Evolutionary conservation across 1,140 invertebrate species (phyloP), one percentile per base, ranked within the genome.

Genomic region (Mesaphorura yosii): DNA sequence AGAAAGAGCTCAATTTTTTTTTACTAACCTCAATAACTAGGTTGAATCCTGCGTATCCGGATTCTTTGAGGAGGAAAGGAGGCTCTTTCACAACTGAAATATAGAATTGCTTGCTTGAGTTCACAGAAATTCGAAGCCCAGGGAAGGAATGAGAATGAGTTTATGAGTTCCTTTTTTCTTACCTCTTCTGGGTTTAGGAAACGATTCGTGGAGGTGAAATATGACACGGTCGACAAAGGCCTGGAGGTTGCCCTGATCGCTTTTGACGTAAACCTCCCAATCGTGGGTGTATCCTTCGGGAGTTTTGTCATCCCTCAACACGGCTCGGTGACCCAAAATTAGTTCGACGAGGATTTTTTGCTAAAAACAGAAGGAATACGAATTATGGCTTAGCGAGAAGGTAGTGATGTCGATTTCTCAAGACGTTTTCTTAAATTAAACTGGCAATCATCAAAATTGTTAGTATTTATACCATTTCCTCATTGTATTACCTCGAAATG

Each of bases 261-360:
- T 90, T 60, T 84, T 75, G 3, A 97, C 86, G 75, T 86, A 96
- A n/a, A 96, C 82, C 69, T 89, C 87, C 93, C 93, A 97, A 68
- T 96, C 91, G 73, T 97, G 93, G 58, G 92, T 96, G 65, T 88
- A 94, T 15, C 87, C 89, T 69, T 91, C 84, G 17, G 78, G 76
- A 7, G 87, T 90, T 55, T 76, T 78, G 66, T 85, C 83, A 17
- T 77, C 77, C 64, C 83, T 78, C 56, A 91, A 71, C 44, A 77
- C 77, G 55, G 91, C 86, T 66, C 80, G 77, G 69, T 97, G 91
- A 29, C 91, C 91, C 67, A 94, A 83, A 75, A 94, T 89, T 65
- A 96, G 78, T 65, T 81, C 83, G 52, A 94, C 84, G 70, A 82
- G 82, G 58, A 92, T 38, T 44, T 55, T 54, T 27, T 51, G 37